Evolutionary conservation across 53 echinoderm and acorn worm species (phyloP).

Genomic region (Echinarachnius parma): DNA sequence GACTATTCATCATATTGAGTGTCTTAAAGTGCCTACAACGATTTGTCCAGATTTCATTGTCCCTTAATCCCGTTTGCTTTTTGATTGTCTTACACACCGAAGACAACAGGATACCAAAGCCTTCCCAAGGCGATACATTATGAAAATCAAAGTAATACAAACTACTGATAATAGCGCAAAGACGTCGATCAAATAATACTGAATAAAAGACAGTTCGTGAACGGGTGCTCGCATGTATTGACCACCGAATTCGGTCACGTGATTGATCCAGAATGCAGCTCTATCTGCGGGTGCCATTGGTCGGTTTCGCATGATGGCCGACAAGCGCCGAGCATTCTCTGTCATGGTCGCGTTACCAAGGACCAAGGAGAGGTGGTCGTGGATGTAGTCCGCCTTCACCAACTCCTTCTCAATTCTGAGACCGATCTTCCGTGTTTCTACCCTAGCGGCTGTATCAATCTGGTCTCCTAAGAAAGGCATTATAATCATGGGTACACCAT

Average conservation of each 20-base stretch:
- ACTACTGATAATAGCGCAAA: neutral
- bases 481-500: constrained; percentile 19
- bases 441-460: neutral
- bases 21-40: too few species aligned
- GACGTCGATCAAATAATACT: constrained; percentile 20
- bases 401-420: neutral
- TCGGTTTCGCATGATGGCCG: constrained; percentile 26
- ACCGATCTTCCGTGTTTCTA: constrained; percentile 1
- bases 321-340: constrained; percentile 7
- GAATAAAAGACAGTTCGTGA: constrained; percentile 15
- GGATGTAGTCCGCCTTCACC: constrained; percentile 1
- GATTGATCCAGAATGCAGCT: constrained; percentile 40
- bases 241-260: constrained; percentile 29
- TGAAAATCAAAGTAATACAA: too few species aligned
- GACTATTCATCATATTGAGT: too few species aligned
- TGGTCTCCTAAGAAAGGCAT: constrained; percentile 26
- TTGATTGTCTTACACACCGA: too few species aligned
- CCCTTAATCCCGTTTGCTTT: too few species aligned
- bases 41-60: too few species aligned
- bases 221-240: constrained; percentile 20
- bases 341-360: neutral
- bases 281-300: constrained; percentile 34
- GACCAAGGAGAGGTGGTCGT: constrained; percentile 2
- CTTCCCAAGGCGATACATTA: too few species aligned
- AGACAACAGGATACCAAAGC: too few species aligned